Evolutionary conservation across 2,888 invertebrate species (phyloP).

Genomic region (Drosophila leonis): DNA sequence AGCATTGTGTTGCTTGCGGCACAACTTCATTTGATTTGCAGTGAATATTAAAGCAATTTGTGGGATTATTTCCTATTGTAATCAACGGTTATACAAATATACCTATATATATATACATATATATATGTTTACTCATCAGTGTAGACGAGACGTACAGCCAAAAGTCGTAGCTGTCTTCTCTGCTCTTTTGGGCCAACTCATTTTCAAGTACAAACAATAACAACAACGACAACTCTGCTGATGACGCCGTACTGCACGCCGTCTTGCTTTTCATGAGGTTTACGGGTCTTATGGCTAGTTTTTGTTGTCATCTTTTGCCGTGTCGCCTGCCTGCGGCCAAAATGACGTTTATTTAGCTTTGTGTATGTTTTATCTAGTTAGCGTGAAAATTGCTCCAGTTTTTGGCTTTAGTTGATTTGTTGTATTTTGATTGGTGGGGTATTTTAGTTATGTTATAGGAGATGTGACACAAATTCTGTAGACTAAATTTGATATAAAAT

Average conservation of each 20-base stretch:
- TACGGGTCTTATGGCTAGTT: constrained; percentile 29
- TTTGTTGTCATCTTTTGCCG: constrained; percentile 14
- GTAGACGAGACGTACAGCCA: background rate
- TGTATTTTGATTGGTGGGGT: background rate
- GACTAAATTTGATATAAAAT: background rate
- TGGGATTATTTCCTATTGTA: constrained; percentile 83
- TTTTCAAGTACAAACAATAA: constrained; percentile 70
- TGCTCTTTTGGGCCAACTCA: constrained; percentile 61
- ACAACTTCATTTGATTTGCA: constrained; percentile 81
- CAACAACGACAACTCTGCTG: constrained; percentile 9
- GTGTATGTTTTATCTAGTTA: constrained; percentile 40
- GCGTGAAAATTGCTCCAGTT: constrained; percentile 80
- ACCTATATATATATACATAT: background rate
- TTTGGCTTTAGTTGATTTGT: constrained; percentile 22
- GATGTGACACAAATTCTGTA: background rate
- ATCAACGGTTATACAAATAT: constrained; percentile 63
- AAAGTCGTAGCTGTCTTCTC: constrained; percentile 5
- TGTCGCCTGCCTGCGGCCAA: constrained; percentile 48
- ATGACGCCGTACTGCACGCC: constrained; percentile 43
- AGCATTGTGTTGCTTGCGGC: constrained; percentile 50
- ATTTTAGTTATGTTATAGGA: background rate
- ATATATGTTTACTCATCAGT: constrained; percentile 11
- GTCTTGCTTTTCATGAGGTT: constrained; percentile 21
- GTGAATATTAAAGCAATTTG: constrained; percentile 83
- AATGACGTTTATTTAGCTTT: constrained; percentile 59